Evolutionary conservation across 1,140 invertebrate species (phyloP), one percentile per base, ranked within the genome.

Genomic region (Papilio machaon): DNA sequence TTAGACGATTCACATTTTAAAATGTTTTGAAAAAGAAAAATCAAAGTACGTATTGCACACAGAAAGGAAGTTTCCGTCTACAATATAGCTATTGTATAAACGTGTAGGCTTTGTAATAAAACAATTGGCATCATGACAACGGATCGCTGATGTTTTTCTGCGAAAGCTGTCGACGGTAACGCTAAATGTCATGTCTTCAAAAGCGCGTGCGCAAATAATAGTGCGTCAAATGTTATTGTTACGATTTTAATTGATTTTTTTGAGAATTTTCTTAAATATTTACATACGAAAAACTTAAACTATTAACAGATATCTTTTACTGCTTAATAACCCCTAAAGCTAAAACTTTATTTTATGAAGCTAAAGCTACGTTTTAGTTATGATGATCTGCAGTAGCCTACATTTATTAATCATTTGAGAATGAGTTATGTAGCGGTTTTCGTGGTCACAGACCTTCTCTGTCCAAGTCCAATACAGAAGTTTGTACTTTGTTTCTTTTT

Each of bases 121-220:
- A 76, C 52, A 1, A 76, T 52, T 76, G 74, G 74, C 74, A 76
- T 11, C 11, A 13, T 76, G 74, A 76, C 74, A 76, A 54, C 74
- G n/a, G 74, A 76, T 76, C 10, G 46, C 74, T 47, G 47, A 30
- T 76, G 74, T 76, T 47, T 76, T 76, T 52, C 74, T 54, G 0
- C 46, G 73, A 76, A 76, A 76, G 46, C 74, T 76, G 9, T 11
- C 73, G 35, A 47, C 4, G 49, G 49, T 5, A 17, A 13, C 46
- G 47, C 74, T 76, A 76, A 76, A 76, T 76, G 46, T 76, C 46
- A 76, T 23, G 74, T 76, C 46, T 30, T 19, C 19, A 54, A 13
- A 76, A 47, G 11, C 74, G 74, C 46, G 47, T 52, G 74, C 19
- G 74, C 74, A 54, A 52, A 49, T 76, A 23, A 49, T 30, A 76